These are phyloP conservation scores for Ernsta delagoae DNA, from an alignment of 2,888 invertebrate genomes.

Conservation along the genomic window DNA sequence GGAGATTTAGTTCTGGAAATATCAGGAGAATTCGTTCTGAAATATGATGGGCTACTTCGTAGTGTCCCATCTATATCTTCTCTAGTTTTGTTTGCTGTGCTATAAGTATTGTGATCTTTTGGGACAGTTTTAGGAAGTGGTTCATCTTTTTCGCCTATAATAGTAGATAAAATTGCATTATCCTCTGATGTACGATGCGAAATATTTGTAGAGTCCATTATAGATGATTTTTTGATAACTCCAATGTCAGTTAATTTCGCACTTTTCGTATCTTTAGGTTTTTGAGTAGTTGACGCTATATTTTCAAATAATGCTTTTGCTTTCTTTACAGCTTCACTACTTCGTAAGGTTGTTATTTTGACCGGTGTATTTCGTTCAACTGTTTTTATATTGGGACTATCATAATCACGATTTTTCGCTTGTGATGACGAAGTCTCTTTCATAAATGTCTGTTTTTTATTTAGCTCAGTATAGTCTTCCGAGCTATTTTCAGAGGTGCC, in stretches of 20 bases:
- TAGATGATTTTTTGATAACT: constrained; percentile 66
- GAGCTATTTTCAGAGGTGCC: constrained; percentile 41
- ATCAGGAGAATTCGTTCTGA: constrained; percentile 57
- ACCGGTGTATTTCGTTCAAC: constrained; percentile 57
- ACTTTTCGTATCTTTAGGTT: constrained; percentile 53
- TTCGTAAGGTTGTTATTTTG: constrained; percentile 78
- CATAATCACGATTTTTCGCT: constrained; percentile 55
- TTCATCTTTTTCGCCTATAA: constrained; percentile 48
- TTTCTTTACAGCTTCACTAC: constrained; percentile 87
- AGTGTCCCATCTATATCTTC: constrained; percentile 50
- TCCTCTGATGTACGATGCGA: constrained; percentile 58
- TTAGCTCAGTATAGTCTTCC: constrained; percentile 45
- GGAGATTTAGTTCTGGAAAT: constrained; percentile 60
- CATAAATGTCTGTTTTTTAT: constrained; percentile 48
- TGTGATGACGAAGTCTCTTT: constrained; percentile 61
- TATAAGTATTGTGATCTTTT: constrained; percentile 50
- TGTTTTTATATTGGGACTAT: constrained; percentile 53
- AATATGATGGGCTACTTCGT: constrained; percentile 55
- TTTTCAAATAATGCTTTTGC: constrained; percentile 90
- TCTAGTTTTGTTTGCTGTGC: constrained; percentile 45
- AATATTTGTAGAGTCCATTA: constrained; percentile 56
- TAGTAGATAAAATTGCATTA: constrained; percentile 52
- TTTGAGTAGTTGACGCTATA: constrained; percentile 75
- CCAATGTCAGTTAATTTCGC: constrained; percentile 80
- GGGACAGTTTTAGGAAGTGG: constrained; percentile 16